phyloP scores from a whole-genome alignment of 2,888 invertebrate species.

The Perizoma flavofasciatum region DNA sequence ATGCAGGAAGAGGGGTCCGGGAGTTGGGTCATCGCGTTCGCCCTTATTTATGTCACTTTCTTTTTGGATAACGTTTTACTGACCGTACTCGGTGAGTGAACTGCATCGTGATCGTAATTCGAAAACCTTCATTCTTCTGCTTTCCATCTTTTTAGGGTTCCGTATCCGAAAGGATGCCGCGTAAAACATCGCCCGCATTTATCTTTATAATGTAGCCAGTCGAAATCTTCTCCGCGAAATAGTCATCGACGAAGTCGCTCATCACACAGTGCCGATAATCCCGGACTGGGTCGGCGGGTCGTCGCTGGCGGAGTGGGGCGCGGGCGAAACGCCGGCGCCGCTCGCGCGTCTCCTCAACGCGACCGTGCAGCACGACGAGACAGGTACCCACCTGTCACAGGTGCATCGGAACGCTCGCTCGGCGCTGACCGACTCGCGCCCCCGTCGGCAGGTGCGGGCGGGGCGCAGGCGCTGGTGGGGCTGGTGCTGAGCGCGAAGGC shows the following conservation, averaged over 20 bases:
- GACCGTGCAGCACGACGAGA: slow-evolving; percentile 52
- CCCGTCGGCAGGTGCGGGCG: slow-evolving; percentile 44
- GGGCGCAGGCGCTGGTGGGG: slow-evolving; percentile 62
- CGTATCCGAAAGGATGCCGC: too few relatives aligned
- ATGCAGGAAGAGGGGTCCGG: slow-evolving; percentile 34
- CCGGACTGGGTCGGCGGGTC: slow-evolving; percentile 66
- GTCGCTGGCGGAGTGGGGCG: slow-evolving; percentile 60
- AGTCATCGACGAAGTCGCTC: too few relatives aligned
- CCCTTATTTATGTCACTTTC: slow-evolving; percentile 87
- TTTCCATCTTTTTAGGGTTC: not conserved
- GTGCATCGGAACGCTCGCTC: too few relatives aligned
- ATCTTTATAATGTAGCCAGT: too few relatives aligned
- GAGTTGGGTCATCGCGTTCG: slow-evolving; percentile 56
- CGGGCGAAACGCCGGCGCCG: slow-evolving; percentile 53
- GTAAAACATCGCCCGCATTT: too few relatives aligned
- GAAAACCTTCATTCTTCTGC: too few relatives aligned
- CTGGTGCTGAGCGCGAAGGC: slow-evolving; percentile 70
- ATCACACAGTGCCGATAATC: slow-evolving; percentile 64
- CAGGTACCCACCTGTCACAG: slow-evolving; percentile 20
- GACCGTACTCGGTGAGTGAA: slow-evolving; percentile 92
- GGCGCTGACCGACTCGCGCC: too few relatives aligned
- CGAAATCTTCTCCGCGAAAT: too few relatives aligned
- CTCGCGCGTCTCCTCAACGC: slow-evolving; percentile 65
- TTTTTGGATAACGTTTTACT: slow-evolving; percentile 93
- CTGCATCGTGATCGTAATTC: too few relatives aligned